Base-by-base conservation (phyloP, 1,140 invertebrate genomes). In the Arctopsyche grandis region DNA sequence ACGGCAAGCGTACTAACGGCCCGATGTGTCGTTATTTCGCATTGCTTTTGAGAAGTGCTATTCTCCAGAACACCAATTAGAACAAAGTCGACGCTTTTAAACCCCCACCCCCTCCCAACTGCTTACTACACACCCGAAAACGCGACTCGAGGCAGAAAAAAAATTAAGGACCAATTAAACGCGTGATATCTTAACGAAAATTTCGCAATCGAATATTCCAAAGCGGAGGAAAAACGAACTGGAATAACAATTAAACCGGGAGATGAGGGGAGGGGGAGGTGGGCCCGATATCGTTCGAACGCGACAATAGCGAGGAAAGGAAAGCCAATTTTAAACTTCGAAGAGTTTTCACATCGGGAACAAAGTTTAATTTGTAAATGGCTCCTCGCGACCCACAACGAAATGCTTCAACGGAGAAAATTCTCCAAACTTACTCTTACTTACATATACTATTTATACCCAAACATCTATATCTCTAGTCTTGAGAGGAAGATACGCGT, bases 311-410 rank as follows among this genome's bases (percentile, higher is more conserved):
- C 71, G 24, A 76, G 22, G 38, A 74, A 26, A 52, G 56, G 58
- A 76, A 76, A 76, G 48, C 44, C 74, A 76, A 76, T 76, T 76
- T 76, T 26, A 66, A 76, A 76, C 74, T 76, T 76, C 46, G 74
- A 44, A 58, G 74, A 76, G 44, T 76, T 76, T 76, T 76, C 74
- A 24, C 74, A 48, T 63, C 46, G 46, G 69, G 74, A 63, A 63
- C 44, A 76, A 76, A 76, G 56, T 76, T 76, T 76, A 76, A 76
- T 76, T 76, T 76, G 74, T 76, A 76, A 76, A 76, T 76, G 74
- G 74, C 74, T 76, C 16, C 56, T 52, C 24, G 74, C 74, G 74
- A 76, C 74, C 74, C 74, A 21, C 74, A 26, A 38, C 21, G 43
- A 60, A 38, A 21, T 21, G 24, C 38, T 71, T 22, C 69, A 44